Conservation (phyloP, 2,113 vertebrate species). For the Gallinago paraguaiae region DNA sequence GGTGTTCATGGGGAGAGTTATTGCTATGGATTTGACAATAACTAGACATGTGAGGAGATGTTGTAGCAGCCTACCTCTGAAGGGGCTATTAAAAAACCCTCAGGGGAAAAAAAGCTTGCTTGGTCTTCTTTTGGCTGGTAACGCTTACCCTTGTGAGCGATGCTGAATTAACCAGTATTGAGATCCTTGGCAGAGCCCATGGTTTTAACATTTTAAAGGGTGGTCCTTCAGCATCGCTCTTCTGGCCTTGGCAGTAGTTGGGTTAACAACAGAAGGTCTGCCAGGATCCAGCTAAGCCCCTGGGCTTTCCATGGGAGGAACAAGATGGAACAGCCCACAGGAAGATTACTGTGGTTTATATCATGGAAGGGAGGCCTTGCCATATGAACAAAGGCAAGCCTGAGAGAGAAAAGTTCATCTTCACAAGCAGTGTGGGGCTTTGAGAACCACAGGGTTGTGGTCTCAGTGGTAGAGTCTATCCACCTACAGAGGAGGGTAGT, state of each 20-base stretch:
- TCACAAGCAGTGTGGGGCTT: background rate
- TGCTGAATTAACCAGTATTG: fast-evolving
- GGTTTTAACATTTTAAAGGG: fast-evolving
- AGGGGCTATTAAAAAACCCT: background rate
- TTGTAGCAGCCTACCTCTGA: background rate
- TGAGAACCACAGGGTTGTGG: fast-evolving
- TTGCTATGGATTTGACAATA: background rate
- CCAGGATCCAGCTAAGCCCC: background rate
- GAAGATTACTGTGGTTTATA: fast-evolving
- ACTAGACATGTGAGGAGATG: no score
- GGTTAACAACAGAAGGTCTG: background rate
- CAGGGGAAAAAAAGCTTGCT: fast-evolving
- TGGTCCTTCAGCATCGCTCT: background rate
- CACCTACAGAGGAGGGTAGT: background rate
- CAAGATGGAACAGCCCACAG: fast-evolving
- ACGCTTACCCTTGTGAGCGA: fast-evolving
- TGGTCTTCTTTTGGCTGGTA: background rate
- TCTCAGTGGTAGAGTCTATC: background rate
- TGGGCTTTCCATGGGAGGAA: background rate
- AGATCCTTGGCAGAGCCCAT: background rate
- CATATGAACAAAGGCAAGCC: no score
- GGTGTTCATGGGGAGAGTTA: no score
- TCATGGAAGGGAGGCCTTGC: fast-evolving
- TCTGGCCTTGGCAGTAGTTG: background rate
- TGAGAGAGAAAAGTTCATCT: background rate